phyloP scores from a whole-genome alignment of 2,113 vertebrate species.

The Pterocles burchelli region DNA sequence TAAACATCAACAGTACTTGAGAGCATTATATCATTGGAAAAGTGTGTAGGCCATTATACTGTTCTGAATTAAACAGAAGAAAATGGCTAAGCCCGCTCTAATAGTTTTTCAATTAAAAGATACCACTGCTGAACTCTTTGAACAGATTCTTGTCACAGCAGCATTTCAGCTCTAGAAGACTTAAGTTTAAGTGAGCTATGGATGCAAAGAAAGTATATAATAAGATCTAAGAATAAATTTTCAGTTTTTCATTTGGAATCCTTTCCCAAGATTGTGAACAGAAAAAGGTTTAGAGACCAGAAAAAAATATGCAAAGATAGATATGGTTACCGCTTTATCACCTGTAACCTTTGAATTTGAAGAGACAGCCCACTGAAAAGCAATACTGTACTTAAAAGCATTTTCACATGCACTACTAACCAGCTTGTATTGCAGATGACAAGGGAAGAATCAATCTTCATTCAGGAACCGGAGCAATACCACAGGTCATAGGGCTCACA shows the following conservation, averaged over 20 bases:
- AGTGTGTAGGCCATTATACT: not conserved
- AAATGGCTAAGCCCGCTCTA: not conserved
- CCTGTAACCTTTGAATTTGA: not conserved
- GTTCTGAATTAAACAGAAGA: not conserved
- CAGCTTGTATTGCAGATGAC: not conserved
- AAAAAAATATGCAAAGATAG: not conserved
- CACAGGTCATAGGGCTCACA: not conserved
- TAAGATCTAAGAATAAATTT: not conserved
- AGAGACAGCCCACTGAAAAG: not conserved
- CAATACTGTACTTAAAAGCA: not conserved
- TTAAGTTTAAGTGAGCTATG: not conserved
- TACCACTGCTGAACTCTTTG: not conserved
- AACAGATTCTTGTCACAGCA: not conserved
- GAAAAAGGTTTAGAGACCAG: not conserved
- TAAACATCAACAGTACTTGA: not conserved
- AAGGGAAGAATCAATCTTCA: not conserved
- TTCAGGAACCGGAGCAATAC: not conserved
- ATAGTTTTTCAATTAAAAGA: not conserved
- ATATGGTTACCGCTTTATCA: not conserved
- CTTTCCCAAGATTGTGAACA: not conserved
- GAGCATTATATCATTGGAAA: not conserved
- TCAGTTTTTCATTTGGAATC: not conserved
- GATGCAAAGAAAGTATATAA: not conserved
- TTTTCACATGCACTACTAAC: not conserved
- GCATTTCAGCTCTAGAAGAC: not conserved